Evolutionary conservation across 1,140 invertebrate species (phyloP).

Genomic region (Drosophila ercepeae): DNA sequence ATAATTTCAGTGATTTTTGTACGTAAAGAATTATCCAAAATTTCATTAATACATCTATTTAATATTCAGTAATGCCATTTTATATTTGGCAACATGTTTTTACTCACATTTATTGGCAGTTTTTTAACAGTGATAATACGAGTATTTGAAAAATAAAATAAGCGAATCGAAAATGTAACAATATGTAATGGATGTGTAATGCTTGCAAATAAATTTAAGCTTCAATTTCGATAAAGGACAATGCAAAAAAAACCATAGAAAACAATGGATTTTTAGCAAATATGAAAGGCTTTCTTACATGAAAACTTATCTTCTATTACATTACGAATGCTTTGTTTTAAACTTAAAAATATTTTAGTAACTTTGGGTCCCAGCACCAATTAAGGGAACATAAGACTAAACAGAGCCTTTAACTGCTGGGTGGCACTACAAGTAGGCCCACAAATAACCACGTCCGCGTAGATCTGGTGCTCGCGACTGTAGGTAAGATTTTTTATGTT

Average conservation of each 20-base stretch:
- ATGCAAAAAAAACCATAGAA: too few species aligned
- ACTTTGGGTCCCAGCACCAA: not conserved
- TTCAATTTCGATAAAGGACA: too few species aligned
- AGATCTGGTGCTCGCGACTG: constrained; percentile 78
- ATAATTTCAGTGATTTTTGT: not conserved
- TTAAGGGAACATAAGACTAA: constrained; percentile 19
- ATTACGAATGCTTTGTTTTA: too few species aligned
- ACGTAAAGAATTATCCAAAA: not conserved
- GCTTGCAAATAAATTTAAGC: too few species aligned
- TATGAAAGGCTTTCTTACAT: not conserved
- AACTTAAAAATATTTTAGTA: not conserved
- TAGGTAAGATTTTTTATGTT: constrained; percentile 74
- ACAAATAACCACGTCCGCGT: constrained; percentile 73
- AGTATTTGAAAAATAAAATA: not conserved
- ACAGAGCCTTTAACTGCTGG: constrained; percentile 25
- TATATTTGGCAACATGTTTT: too few species aligned
- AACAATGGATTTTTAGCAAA: not conserved
- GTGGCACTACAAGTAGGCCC: constrained; percentile 44
- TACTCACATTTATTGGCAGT: constrained; percentile 5
- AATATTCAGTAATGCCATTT: too few species aligned
- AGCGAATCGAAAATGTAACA: too few species aligned
- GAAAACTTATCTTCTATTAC: not conserved
- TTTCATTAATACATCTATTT: too few species aligned
- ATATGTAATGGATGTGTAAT: too few species aligned
- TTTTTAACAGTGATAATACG: not conserved